Evolutionary conservation across 2,797 vertebrate genomes (phyloP), one percentile per base, ranked within the genome.

Genomic region (Arnoldichthys spilopterus): DNA sequence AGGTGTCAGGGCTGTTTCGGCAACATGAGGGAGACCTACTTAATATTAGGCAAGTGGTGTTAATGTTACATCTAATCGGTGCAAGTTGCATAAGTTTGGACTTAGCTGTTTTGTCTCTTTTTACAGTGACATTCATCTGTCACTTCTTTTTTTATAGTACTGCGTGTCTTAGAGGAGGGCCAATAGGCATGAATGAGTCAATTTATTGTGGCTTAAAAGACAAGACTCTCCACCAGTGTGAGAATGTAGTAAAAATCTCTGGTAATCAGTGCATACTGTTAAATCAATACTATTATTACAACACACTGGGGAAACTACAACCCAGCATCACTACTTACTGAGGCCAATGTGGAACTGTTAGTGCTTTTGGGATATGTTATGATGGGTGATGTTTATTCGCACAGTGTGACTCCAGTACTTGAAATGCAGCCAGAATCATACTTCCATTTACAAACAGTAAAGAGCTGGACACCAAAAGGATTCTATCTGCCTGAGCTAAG

Each of bases 281-380:
- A 58, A 62, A 30, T 53, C 13, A 71, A 61, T 51, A 11, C 7
- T 34, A 37, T 77, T 24, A 45, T 30, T 68, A 32, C 18, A 18
- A 13, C 15, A 32, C 54, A 28, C n/a, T 15, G 32, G 40, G 54
- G 54, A 37, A 49, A 51, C 49, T 15, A 34, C 49, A 53, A 51
- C 56, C 34, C 76, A 40, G 22, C 75, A 51, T 66, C 43, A 51
- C 43, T 22, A 3, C 16, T 9, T 67, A 58, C 56, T 69, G 34
- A 40, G 6, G 16, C 11, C 22, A 22, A 13, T 12, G 45, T 30
- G 59, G 69, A 62, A 43, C 47, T 78, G 59, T 22, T 63, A 22
- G 54, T 71, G 18, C 26, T 72, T 71, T 16, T 61, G 69, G 58
- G 26, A 40, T 20, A 20, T 63, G 45, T 71, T 51, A 70, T 62